phyloP scores from a whole-genome alignment of 2,888 invertebrate species.

The Steinernema hermaphroditum region DNA sequence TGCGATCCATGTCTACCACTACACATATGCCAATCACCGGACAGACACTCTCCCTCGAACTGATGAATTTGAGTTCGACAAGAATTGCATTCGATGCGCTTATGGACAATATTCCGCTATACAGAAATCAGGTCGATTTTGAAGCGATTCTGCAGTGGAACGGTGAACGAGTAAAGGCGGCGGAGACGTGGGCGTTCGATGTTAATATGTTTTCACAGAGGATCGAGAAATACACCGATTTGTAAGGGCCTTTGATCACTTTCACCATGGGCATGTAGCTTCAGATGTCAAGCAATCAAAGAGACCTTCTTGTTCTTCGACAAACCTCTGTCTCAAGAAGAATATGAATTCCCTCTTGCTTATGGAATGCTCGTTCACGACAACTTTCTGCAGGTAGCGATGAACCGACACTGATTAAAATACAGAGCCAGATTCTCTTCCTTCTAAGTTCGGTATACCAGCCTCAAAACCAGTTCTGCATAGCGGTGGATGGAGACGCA shows the following conservation, averaged over 20 bases:
- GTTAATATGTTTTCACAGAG: neutral
- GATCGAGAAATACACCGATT: too few relatives aligned
- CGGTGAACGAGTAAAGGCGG: too few relatives aligned
- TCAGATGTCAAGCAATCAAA: neutral
- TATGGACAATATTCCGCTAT: too few relatives aligned
- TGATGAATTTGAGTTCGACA: neutral
- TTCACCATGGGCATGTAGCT: too few relatives aligned
- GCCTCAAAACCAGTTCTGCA: constrained; percentile 59
- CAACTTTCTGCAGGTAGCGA: neutral
- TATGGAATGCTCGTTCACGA: neutral
- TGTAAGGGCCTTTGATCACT: too few relatives aligned
- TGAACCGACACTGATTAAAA: too few relatives aligned
- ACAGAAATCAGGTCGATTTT: too few relatives aligned
- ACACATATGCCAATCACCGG: neutral
- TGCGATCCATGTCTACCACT: too few relatives aligned
- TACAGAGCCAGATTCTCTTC: constrained; percentile 43
- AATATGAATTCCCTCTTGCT: neutral
- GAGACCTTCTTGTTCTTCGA: neutral
- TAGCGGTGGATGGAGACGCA: constrained; percentile 52
- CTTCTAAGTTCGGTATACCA: constrained; percentile 56
- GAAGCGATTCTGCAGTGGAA: too few relatives aligned
- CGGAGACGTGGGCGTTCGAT: neutral
- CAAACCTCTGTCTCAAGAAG: neutral
- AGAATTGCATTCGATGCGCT: neutral
- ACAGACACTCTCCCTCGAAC: neutral